Percentiles rank a stretch among this genome's conserved stretches.
Evolutionary conservation across 1,140 invertebrate genomes (phyloP).

Genomic region (Rhynchophorus ferrugineus): DNA sequence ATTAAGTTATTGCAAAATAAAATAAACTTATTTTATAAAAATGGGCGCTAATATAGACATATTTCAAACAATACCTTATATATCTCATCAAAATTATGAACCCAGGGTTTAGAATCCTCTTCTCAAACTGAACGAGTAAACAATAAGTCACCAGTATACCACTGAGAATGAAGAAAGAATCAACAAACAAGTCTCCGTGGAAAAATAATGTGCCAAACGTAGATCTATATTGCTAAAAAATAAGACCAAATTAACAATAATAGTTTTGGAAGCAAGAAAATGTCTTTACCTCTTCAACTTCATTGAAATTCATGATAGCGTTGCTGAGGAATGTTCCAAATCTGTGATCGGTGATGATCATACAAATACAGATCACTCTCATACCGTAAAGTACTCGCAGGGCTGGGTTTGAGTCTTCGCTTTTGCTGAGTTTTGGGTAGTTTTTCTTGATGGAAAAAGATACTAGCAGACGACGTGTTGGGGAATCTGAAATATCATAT

Average conservation of each 20-base stretch:
- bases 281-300: slow-evolving; percentile 48
- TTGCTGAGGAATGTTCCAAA: slow-evolving; percentile 44
- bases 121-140: slow-evolving; percentile 44
- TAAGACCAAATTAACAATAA: neutral
- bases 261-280: too few species aligned
- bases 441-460: slow-evolving; percentile 44
- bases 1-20: too few species aligned
- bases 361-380: slow-evolving; percentile 45
- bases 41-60: too few species aligned
- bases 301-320: slow-evolving; percentile 45
- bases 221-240: slow-evolving; percentile 35
- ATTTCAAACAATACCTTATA: slow-evolving; percentile 48
- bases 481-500: slow-evolving; percentile 27
- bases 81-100: slow-evolving; percentile 47
- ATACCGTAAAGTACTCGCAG: slow-evolving; percentile 45
- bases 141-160: slow-evolving; percentile 48
- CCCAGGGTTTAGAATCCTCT: slow-evolving; percentile 39
- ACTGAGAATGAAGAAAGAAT: slow-evolving; percentile 57
- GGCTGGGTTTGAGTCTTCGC: slow-evolving; percentile 41
- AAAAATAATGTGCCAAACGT: slow-evolving; percentile 40
- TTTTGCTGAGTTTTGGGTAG: slow-evolving; percentile 36
- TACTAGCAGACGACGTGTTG: slow-evolving; percentile 37
- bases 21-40: too few species aligned
- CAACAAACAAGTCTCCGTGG: slow-evolving; percentile 56
- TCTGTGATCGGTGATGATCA: slow-evolving; percentile 46